Percentiles rank a stretch among this genome's conserved stretches.
Evolutionary conservation across 2,113 vertebrate species (phyloP).

Genomic region (Thermophis baileyi): DNA sequence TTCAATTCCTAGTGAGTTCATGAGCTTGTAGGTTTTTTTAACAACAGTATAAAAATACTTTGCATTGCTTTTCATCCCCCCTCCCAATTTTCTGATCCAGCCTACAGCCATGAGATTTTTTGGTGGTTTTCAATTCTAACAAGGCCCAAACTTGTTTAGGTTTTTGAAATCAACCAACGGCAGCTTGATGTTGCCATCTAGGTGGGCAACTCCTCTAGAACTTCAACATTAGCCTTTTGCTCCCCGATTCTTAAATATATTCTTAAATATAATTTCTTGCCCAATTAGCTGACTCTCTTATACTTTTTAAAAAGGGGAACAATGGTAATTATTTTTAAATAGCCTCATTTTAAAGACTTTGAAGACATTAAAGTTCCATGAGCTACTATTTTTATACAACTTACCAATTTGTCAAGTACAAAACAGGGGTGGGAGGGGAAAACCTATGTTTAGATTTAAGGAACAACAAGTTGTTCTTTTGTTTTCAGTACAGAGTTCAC

Average conservation of each 20-base stretch:
- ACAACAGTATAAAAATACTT: neutral
- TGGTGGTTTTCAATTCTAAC: neutral
- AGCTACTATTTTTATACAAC: neutral
- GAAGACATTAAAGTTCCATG: neutral
- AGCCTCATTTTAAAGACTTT: neutral
- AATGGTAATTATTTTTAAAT: neutral
- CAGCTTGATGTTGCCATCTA: neutral
- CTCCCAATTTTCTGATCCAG: neutral
- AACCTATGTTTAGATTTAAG: neutral
- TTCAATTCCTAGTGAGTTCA: neutral
- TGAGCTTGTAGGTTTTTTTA: neutral
- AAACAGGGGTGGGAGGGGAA: neutral
- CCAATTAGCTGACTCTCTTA: neutral
- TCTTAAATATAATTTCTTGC: neutral
- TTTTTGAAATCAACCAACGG: neutral
- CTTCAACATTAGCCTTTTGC: neutral
- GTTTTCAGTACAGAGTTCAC: neutral
- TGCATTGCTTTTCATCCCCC: neutral
- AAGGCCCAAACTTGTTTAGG: neutral
- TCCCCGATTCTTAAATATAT: neutral
- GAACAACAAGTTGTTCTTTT: neutral
- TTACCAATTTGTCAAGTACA: neutral
- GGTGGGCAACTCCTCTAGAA: neutral
- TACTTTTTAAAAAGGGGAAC: neutral
- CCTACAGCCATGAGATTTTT: neutral